phyloP scores from a whole-genome alignment of 2,113 vertebrate species.

The Crotalus viridis region DNA sequence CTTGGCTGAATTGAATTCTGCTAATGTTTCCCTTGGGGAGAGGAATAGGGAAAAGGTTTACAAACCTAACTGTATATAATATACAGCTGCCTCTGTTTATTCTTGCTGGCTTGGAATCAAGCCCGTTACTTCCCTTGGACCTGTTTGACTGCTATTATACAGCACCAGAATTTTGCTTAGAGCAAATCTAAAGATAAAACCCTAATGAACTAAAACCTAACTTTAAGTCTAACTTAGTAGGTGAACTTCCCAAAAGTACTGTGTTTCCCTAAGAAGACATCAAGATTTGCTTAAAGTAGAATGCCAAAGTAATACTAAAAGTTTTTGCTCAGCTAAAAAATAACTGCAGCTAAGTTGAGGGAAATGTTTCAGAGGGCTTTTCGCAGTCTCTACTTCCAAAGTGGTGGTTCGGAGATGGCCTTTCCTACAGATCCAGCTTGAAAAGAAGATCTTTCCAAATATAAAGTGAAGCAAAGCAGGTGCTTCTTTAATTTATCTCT shows the following conservation, averaged over 20 bases:
- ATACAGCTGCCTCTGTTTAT: not conserved
- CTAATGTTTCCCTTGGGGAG: not conserved
- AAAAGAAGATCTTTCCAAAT: not conserved
- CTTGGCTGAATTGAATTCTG: constrained; percentile 21
- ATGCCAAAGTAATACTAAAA: not conserved
- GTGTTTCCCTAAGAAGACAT: not conserved
- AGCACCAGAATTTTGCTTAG: not conserved
- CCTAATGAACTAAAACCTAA: not conserved
- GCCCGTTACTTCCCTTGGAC: not conserved
- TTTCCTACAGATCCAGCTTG: constrained; percentile 5
- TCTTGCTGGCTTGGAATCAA: not conserved
- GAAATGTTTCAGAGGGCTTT: not conserved
- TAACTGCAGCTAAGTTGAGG: not conserved
- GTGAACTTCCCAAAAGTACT: not conserved
- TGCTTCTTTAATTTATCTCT: not conserved
- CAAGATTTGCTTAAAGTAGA: not conserved
- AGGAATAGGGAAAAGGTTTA: constrained; percentile 7
- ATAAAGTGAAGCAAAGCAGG: not conserved
- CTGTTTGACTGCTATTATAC: not conserved
- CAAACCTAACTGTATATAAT: not conserved
- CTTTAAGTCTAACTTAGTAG: not conserved
- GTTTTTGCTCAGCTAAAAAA: not conserved
- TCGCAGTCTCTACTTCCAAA: not conserved
- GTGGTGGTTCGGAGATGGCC: not conserved
- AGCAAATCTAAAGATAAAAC: not conserved